These are phyloP conservation scores for Asteroscopus sphinx DNA, from an alignment of 2,888 invertebrate species.

Conservation along the genomic window DNA sequence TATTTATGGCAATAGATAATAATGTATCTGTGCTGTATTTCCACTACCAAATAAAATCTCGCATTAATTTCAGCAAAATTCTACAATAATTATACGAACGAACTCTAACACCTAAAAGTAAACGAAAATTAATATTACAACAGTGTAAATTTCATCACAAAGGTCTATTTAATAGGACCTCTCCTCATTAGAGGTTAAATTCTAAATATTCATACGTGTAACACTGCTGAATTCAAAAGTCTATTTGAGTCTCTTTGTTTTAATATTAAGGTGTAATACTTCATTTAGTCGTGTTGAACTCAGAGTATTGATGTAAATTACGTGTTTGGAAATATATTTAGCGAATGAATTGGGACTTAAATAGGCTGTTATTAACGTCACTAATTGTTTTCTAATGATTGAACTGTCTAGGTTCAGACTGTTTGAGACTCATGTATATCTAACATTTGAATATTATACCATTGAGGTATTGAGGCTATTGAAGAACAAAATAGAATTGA, in stretches of 20 bases:
- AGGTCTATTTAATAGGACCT: constrained; percentile 50
- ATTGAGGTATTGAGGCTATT: too few species aligned
- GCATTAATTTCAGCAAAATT: constrained; percentile 11
- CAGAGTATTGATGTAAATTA: constrained; percentile 30
- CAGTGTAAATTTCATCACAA: constrained; percentile 47
- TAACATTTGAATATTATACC: too few species aligned
- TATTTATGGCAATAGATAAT: too few species aligned
- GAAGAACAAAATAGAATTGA: too few species aligned
- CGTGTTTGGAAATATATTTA: constrained; percentile 4
- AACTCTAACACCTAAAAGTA: constrained; percentile 42
- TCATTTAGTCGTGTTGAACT: constrained; percentile 31
- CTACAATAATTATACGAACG: constrained; percentile 2
- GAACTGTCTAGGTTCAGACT: too few species aligned
- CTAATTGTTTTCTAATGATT: too few species aligned
- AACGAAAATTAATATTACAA: constrained; percentile 53
- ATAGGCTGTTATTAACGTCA: neutral
- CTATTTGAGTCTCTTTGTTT: constrained; percentile 42
- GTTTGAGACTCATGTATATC: too few species aligned
- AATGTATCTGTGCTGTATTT: too few species aligned
- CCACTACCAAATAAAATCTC: constrained; percentile 3
- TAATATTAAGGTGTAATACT: constrained; percentile 31
- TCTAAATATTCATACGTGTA: constrained; percentile 56
- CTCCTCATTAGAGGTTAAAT: constrained; percentile 53
- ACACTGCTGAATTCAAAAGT: constrained; percentile 40
- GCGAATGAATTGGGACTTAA: constrained; percentile 2